Evolutionary conservation across 2,113 vertebrate genomes (phyloP), one percentile per base, ranked within the genome.

Genomic region (Saccopteryx leptura): DNA sequence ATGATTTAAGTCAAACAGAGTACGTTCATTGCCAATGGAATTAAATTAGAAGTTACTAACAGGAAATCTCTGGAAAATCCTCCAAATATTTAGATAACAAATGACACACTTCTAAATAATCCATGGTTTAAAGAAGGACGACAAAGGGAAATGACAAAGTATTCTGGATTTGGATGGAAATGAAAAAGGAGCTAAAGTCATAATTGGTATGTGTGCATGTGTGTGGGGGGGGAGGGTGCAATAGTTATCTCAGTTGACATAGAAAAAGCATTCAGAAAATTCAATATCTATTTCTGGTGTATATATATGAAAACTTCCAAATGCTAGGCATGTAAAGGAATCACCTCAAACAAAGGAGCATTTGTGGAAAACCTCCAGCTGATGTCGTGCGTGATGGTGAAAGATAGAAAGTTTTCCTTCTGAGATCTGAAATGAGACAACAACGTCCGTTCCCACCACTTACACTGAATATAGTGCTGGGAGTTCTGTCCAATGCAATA

Each of bases 371-470:
- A 12, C 7, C 10, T 23, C 3, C 56, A 39, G 13, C 31, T 14
- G 12, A 31, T 18, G 12, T 5, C 4, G 3, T 0, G 1, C 46
- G 0, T 6, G 2, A 12, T 2, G 2, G 78, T 8, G 7, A 54
- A 11, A 33, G 31, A 28, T 0, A 1, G 11, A 19, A 17, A 2
- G 9, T 2, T 13, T 4, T 28, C 1, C 80, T 87, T 52, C 18
- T 7, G 26, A 52, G 19, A 5, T n/a, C 11, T 9, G 80, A 80
- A 46, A 17, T 10, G 3, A 58, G 4, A 12, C 1, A 1, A 4
- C 0, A 2, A 2, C 1, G 4, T 39, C 13, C 14, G 10, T 6
- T 5, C 7, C 50, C 12, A 9, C 4, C 1, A 4, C 19, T 60
- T 4, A 2, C 0, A 2, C 15, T 23, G 26, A 12, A 1, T 12